Base-by-base conservation (phyloP, 2,888 invertebrate species). In the Hofmannophila pseudospretella region DNA sequence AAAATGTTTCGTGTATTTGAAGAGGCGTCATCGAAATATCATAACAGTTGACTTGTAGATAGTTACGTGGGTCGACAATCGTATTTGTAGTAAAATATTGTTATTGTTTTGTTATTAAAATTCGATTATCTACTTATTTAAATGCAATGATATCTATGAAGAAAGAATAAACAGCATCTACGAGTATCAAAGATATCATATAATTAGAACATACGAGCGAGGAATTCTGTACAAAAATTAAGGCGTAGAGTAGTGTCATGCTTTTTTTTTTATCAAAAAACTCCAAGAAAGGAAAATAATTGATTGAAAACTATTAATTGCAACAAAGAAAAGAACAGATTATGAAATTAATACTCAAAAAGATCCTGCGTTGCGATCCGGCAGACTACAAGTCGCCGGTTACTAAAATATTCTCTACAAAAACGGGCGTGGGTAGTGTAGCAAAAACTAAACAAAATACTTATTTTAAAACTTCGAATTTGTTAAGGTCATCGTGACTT, bases 401-500 rank as follows among this genome's bases (percentile, higher is more conserved):
- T 53, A 45, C 49, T 57, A 58, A 66, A 72, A 66, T 53, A 59
- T 11, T 7, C 34, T 39, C 39, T 33, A 46, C 41, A 53, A 50
- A 59, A 64, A 73, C 69, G 56, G 52, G 54, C 53, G 49, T 54
- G 49, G 56, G 54, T 56, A 58, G 53, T 58, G 54, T 5, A 60
- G 63, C 67, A 72, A 67, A 76, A 71, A 68, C 58, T 51, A 48
- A 51, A 54, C 48, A 41, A 45, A 53, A 54, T 54, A 61, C 58
- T 12, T 11, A 23, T 14, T 50, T 51, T 54, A 46, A 54, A 53
- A 61, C 52, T 32, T 48, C 58, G 22, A 74, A 76, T 78, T 74
- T 65, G 60, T 67, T 61, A 58, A 63, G 69, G 75, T 84, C 82
- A 85, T 70, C 72, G 54, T 85, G 84, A 84, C 67, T 68, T 41